Conservation (phyloP, 2,113 vertebrate species). For the Ploceus nigricollis region DNA sequence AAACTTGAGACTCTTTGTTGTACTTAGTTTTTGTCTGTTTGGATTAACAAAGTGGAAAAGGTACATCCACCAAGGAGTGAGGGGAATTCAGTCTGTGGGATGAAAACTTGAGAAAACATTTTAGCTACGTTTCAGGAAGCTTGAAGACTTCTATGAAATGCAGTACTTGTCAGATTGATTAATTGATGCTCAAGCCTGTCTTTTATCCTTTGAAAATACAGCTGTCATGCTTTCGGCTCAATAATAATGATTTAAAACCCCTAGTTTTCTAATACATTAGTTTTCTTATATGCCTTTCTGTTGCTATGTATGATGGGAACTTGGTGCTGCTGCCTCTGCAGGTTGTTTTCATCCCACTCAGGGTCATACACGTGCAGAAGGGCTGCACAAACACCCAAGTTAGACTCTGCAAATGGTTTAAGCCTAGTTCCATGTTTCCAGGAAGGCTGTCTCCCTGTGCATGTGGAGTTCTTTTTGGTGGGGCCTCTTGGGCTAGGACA, state of each 20-base stretch:
- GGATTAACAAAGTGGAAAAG: no score
- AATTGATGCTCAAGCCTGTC: background rate
- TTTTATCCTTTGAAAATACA: background rate
- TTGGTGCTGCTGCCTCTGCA: background rate
- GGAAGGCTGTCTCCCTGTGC: background rate
- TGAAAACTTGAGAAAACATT: background rate
- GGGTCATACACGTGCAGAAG: fast-evolving
- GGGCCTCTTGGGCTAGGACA: background rate
- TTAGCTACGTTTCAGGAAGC: background rate
- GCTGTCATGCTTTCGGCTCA: background rate
- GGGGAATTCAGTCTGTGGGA: background rate
- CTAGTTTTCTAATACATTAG: background rate
- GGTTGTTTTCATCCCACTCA: background rate
- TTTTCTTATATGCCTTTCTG: background rate
- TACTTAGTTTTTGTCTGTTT: no score
- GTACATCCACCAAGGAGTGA: background rate
- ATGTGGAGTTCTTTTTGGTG: background rate
- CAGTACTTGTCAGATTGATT: background rate
- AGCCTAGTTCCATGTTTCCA: background rate
- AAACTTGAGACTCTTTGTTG: background rate
- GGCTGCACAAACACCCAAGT: background rate
- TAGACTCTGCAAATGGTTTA: background rate
- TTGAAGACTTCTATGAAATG: background rate
- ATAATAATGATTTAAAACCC: fast-evolving
- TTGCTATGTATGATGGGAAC: background rate